phyloP scores from a whole-genome alignment of 1,140 invertebrate genomes.

The Mactra quadrangularis region DNA sequence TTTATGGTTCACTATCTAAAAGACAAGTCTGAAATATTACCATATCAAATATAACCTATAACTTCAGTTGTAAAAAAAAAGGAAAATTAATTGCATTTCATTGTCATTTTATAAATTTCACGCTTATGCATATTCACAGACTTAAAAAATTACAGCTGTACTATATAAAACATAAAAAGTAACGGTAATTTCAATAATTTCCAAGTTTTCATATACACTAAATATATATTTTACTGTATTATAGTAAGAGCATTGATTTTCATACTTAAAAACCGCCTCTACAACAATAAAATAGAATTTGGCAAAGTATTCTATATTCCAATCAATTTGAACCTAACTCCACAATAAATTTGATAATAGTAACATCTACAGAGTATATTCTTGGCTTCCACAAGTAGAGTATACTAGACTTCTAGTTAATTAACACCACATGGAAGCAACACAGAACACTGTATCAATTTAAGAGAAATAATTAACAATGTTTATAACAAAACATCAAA shows the following conservation, averaged over 20 bases:
- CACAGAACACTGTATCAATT: not conserved
- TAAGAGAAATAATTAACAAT: slow-evolving; percentile 5
- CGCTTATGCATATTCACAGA: too few species aligned
- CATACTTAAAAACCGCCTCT: slow-evolving; percentile 7
- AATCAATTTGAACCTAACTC: slow-evolving; percentile 22
- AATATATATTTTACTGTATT: too few species aligned
- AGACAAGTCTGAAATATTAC: too few species aligned
- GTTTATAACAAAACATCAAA: not conserved
- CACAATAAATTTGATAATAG: slow-evolving; percentile 39
- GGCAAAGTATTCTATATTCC: slow-evolving; percentile 15
- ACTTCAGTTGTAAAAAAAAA: too few species aligned
- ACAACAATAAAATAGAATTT: slow-evolving; percentile 30
- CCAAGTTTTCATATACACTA: too few species aligned
- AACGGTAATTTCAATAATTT: too few species aligned
- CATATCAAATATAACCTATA: too few species aligned
- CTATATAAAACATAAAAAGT: too few species aligned
- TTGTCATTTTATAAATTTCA: too few species aligned
- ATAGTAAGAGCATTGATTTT: slow-evolving; percentile 17
- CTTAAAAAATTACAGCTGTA: too few species aligned
- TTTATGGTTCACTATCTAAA: too few species aligned
- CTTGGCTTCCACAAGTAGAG: slow-evolving; percentile 24
- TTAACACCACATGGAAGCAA: slow-evolving; percentile 16
- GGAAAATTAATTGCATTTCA: too few species aligned
- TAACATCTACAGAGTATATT: slow-evolving; percentile 6
- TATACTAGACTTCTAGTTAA: slow-evolving; percentile 33